phyloP scores from a whole-genome alignment of 2,797 vertebrate genomes.

The Smutsia gigantea region DNA sequence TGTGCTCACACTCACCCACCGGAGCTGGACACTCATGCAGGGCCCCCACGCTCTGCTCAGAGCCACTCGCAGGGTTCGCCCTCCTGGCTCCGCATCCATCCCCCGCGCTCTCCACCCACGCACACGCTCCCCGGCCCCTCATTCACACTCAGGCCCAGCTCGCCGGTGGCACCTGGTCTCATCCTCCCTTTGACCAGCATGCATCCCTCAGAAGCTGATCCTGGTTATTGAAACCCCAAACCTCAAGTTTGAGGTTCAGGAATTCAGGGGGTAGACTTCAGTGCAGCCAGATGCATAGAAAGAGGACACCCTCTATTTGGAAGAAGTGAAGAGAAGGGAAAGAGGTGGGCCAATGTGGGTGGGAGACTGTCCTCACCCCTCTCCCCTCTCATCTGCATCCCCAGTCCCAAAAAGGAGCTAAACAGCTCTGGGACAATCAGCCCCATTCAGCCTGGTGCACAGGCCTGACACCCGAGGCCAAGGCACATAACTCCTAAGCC shows the following conservation, averaged over 20 bases:
- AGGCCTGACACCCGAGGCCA: background rate
- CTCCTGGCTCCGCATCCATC: background rate
- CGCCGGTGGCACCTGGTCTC: background rate
- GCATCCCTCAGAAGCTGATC: background rate
- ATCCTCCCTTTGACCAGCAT: background rate
- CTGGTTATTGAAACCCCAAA: background rate
- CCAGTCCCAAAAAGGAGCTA: background rate
- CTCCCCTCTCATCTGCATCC: background rate
- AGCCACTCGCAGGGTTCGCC: background rate
- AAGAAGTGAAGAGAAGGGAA: too few species aligned
- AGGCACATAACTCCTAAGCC: background rate
- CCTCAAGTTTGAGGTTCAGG: background rate
- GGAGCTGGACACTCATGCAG: background rate
- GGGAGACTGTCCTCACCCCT: accelerated
- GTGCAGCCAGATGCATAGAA: background rate
- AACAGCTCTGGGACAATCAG: background rate
- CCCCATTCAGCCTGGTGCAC: background rate
- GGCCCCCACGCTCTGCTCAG: accelerated
- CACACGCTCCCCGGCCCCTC: background rate
- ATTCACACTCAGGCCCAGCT: background rate
- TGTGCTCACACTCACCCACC: background rate
- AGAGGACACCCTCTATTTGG: background rate
- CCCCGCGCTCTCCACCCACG: background rate
- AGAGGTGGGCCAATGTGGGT: background rate
- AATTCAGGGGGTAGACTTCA: background rate